These are phyloP conservation scores for Choreutis nemorana DNA, from an alignment of 2,888 invertebrate species.

Conservation along the genomic window DNA sequence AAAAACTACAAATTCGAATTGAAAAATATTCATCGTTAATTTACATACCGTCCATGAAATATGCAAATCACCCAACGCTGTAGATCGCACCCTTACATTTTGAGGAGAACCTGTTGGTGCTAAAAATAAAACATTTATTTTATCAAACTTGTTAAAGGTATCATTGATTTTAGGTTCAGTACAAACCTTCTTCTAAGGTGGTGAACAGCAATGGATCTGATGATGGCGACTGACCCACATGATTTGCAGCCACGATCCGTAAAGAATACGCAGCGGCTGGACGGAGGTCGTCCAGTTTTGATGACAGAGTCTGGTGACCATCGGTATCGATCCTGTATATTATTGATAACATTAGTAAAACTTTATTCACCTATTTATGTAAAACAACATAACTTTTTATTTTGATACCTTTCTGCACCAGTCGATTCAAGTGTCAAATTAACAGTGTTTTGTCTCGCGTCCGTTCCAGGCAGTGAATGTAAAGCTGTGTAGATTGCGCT, in stretches of 20 bases:
- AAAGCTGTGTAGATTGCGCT: constrained; percentile 26
- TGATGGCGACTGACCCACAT: constrained; percentile 75
- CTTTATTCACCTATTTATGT: too few relatives aligned
- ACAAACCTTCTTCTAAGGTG: constrained; percentile 76
- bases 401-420: constrained; percentile 16
- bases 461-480: constrained; percentile 21
- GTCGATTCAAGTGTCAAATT: constrained; percentile 27
- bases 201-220: constrained; percentile 72
- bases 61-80: constrained; percentile 13
- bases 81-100: constrained; percentile 71
- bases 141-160: background rate
- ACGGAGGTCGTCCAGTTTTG: constrained; percentile 58
- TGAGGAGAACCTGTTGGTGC: constrained; percentile 75
- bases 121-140: constrained; percentile 16
- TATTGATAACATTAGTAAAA: background rate
- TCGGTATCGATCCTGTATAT: constrained; percentile 19
- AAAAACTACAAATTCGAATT: background rate
- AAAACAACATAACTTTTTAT: background rate
- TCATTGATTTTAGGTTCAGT: background rate
- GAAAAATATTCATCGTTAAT: too few relatives aligned
- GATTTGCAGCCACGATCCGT: constrained; percentile 73
- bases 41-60: background rate
- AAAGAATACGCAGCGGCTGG: constrained; percentile 76
- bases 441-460: constrained; percentile 14
- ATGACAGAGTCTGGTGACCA: constrained; percentile 17